phyloP scores from a whole-genome alignment of 2,113 vertebrate species.

The Ophthalmolycus amberensis region DNA sequence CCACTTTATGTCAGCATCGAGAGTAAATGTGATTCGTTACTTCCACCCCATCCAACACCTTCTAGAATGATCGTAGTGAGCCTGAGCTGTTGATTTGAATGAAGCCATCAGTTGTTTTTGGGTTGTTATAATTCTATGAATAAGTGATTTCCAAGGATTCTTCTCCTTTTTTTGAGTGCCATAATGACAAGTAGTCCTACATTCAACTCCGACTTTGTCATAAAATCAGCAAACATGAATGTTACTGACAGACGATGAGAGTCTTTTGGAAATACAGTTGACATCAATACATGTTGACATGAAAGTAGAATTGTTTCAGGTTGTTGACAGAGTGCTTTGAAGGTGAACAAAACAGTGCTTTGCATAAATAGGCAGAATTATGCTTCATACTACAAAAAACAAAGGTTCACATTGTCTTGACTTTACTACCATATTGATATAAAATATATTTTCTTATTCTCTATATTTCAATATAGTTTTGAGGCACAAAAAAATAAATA shows the following conservation, averaged over 20 bases:
- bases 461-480: not conserved
- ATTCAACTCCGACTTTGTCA: not conserved
- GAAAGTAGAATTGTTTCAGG: conserved; percentile 23
- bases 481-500: not conserved
- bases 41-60: not conserved
- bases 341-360: conserved; percentile 39
- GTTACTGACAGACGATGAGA: not conserved
- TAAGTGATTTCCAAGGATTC: not conserved
- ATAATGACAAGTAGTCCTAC: not conserved
- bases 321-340: conserved; percentile 30
- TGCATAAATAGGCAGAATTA: conserved; percentile 15
- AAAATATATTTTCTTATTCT: not conserved
- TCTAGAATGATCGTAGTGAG: not conserved
- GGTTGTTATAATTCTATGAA: not conserved
- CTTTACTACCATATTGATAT: not conserved
- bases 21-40: not conserved
- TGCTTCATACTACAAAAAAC: conserved; percentile 11
- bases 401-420: conserved; percentile 31
- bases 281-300: conserved; percentile 1
- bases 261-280: not conserved
- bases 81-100: not conserved
- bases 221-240: not conserved
- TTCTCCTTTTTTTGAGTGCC: not conserved
- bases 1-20: not conserved
- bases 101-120: not conserved